These are phyloP conservation scores for Ochropleura plecta DNA, from an alignment of 2,888 invertebrate species.

Conservation along the genomic window DNA sequence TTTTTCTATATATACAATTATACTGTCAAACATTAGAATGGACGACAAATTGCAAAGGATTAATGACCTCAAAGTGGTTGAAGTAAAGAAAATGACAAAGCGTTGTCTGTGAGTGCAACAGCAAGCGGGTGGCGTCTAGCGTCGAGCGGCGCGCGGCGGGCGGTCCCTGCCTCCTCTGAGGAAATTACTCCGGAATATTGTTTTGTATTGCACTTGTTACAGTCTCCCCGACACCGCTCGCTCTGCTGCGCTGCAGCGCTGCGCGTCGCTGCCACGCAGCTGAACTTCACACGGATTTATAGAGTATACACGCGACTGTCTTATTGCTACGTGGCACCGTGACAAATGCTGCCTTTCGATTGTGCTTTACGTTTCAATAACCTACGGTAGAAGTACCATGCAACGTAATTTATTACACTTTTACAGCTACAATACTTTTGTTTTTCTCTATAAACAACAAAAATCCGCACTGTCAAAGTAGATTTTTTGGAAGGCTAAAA, in stretches of 20 bases:
- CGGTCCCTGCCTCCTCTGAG: slow-evolving; percentile 67
- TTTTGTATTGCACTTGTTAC: slow-evolving; percentile 79
- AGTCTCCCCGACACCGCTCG: slow-evolving; percentile 50
- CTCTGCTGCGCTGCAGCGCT: slow-evolving; percentile 49
- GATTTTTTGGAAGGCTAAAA: not conserved
- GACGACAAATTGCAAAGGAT: slow-evolving; percentile 46
- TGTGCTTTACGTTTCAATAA: slow-evolving; percentile 58
- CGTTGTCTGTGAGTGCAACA: slow-evolving; percentile 65
- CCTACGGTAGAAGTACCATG: slow-evolving; percentile 28
- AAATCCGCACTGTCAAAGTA: not conserved
- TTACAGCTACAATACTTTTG: not conserved
- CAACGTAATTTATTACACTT: slow-evolving; percentile 32
- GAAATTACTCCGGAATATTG: slow-evolving; percentile 80
- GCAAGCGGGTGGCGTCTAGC: slow-evolving; percentile 56
- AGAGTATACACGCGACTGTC: slow-evolving; percentile 61
- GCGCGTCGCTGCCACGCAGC: slow-evolving; percentile 51
- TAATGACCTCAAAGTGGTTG: slow-evolving; percentile 58
- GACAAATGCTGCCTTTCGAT: slow-evolving; percentile 64
- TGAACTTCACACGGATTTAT: slow-evolving; percentile 71
- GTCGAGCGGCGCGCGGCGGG: slow-evolving; percentile 57
- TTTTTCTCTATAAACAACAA: not conserved
- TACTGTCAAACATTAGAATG: slow-evolving; percentile 29
- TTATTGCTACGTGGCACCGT: slow-evolving; percentile 68
- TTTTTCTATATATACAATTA: not conserved
- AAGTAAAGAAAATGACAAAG: slow-evolving; percentile 70